phyloP scores from a whole-genome alignment of 2,797 vertebrate genomes.

The Gymnoscopelus braueri region DNA sequence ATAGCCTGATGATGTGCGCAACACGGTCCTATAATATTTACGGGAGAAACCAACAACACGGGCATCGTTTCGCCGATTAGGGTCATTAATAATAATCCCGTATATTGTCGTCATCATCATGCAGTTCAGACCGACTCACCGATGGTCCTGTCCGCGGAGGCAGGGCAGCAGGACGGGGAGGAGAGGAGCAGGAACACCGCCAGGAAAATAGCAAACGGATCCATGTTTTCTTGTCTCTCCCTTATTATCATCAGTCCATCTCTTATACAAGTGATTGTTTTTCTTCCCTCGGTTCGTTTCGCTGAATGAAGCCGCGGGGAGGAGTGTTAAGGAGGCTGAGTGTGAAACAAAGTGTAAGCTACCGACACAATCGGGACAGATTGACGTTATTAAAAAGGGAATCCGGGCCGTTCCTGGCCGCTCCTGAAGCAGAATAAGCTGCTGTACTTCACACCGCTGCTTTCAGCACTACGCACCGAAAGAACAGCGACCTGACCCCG shows the following conservation, averaged over 20 bases:
- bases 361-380: slow-evolving; percentile 9
- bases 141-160: slow-evolving; percentile 58
- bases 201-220: slow-evolving; percentile 19
- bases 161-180: slow-evolving; percentile 42
- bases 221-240: slow-evolving; percentile 54
- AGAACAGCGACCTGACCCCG: slow-evolving; percentile 24
- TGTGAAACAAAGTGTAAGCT: not conserved
- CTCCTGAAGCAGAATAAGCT: no score
- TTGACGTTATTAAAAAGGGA: not conserved
- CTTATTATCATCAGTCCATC: not conserved
- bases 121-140: slow-evolving; percentile 57
- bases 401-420: slow-evolving; percentile 1
- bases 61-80: not conserved
- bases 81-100: slow-evolving; percentile 1
- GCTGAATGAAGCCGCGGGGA: not conserved
- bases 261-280: not conserved
- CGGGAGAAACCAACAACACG: not conserved
- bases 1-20: not conserved
- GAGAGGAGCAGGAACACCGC: slow-evolving; percentile 10
- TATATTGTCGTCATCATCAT: not conserved
- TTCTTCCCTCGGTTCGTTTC: no score
- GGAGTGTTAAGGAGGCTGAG: slow-evolving; percentile 15
- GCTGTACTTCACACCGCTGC: no score
- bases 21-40: not conserved
- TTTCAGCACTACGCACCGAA: slow-evolving; percentile 36